These are phyloP conservation scores for Lepus townsendii DNA, from an alignment of 2,797 vertebrate genomes.

Conservation along the genomic window DNA sequence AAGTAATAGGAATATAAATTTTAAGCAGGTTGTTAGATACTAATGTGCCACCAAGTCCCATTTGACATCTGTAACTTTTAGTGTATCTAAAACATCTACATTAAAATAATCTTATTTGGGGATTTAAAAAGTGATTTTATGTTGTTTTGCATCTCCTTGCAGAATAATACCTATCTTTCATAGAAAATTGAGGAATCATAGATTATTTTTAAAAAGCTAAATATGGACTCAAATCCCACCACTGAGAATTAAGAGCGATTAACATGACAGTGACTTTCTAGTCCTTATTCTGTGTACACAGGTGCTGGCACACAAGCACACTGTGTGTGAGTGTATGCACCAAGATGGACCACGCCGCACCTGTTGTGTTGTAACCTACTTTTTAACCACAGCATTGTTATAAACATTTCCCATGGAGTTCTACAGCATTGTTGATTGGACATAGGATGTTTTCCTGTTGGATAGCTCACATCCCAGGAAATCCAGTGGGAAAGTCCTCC, in stretches of 20 bases:
- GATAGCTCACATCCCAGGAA: background rate
- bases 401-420: background rate
- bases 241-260: background rate
- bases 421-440: too few relatives aligned
- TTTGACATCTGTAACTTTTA: background rate
- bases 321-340: rapidly evolving
- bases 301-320: rapidly evolving
- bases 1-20: rapidly evolving
- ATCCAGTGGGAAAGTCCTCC: background rate
- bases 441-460: background rate
- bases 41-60: rapidly evolving
- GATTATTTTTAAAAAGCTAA: background rate
- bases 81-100: background rate
- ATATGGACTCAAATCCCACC: background rate
- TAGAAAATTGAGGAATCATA: background rate
- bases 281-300: too few relatives aligned
- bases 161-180: background rate
- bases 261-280: background rate
- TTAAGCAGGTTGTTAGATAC: constrained; percentile 40
- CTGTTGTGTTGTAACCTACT: background rate
- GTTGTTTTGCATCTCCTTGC: background rate
- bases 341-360: background rate
- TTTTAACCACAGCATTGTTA: rapidly evolving
- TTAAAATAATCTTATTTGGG: background rate
- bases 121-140: constrained; percentile 48